Conservation (phyloP, 2,113 vertebrate genomes). For the Chloebia gouldiae region DNA sequence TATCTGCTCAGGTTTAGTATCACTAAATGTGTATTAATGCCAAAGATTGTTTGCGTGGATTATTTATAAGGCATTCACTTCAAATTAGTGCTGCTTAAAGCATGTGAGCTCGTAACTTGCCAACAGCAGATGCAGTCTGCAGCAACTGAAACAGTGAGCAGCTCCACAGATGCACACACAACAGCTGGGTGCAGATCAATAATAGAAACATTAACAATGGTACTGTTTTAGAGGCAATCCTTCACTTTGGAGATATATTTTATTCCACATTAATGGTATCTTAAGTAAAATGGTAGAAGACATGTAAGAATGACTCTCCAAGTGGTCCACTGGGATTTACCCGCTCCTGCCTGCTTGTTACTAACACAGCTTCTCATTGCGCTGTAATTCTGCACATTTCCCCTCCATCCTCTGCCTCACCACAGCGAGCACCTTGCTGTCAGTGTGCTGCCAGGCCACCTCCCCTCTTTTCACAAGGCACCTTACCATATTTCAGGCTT, state of each 20-base stretch:
- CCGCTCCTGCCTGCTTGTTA: not conserved
- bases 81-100: conserved; percentile 64
- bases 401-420: not conserved
- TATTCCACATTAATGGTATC: conserved; percentile 37
- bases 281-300: conserved; percentile 52
- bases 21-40: conserved; percentile 62
- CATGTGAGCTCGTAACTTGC: conserved; percentile 41
- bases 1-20: conserved; percentile 47
- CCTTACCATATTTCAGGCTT: not conserved
- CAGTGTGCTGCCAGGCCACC: not conserved
- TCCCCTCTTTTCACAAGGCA: not conserved
- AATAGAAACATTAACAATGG: conserved; percentile 31
- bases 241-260: conserved; percentile 46
- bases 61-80: conserved; percentile 72
- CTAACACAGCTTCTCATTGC: not conserved
- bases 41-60: conserved; percentile 54
- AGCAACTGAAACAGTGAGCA: not conserved
- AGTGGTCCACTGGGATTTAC: conserved; percentile 1
- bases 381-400: not conserved
- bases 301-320: not conserved
- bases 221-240: conserved; percentile 28
- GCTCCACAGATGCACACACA: not conserved
- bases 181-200: conserved; percentile 47
- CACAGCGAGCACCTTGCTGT: not conserved
- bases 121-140: conserved; percentile 34